These are phyloP conservation scores for Mormyrus proboscirostris DNA, from an alignment of 2,797 vertebrate species.

Conservation along the genomic window DNA sequence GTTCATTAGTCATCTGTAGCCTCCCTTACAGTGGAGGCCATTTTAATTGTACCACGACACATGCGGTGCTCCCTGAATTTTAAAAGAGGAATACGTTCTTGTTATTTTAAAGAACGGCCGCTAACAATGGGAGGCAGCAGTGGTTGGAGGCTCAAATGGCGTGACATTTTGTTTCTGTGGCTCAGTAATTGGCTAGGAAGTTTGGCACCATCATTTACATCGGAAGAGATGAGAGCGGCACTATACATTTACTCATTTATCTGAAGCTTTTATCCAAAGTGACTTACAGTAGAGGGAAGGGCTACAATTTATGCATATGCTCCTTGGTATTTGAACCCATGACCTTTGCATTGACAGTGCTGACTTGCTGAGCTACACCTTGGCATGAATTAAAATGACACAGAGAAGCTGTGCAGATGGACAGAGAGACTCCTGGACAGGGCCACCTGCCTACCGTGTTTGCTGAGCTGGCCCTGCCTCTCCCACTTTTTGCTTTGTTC, in stretches of 20 bases:
- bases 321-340: not conserved
- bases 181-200: not conserved
- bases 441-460: not conserved
- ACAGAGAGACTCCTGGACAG: not conserved
- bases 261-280: not conserved
- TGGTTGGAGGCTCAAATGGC: not conserved
- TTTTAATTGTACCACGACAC: not conserved
- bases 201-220: not conserved
- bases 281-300: not conserved
- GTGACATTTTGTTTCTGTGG: not conserved
- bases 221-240: not conserved
- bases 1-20: not conserved
- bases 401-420: not conserved
- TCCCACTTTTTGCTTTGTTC: slow-evolving; percentile 7
- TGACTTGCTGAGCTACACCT: not conserved
- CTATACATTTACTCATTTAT: not conserved
- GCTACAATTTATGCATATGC: not conserved
- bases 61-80: not conserved
- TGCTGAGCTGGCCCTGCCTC: not conserved
- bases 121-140: not conserved
- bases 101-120: not conserved
- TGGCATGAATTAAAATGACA: not conserved
- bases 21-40: not conserved
- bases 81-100: not conserved
- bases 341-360: not conserved